Evolutionary conservation across 1,140 invertebrate genomes (phyloP), one percentile per base, ranked within the genome.

Genomic region (Euglossa dilemma): DNA sequence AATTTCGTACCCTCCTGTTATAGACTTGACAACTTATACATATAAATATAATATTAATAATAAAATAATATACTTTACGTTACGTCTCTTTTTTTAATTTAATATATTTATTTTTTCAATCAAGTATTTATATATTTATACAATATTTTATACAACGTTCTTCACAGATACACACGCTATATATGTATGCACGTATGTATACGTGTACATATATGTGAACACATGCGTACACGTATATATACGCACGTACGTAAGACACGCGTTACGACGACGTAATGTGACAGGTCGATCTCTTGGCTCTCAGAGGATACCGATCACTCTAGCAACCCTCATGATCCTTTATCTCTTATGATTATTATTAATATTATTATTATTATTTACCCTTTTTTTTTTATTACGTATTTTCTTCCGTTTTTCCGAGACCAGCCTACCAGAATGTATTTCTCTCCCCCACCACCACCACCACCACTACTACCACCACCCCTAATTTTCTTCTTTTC

Each of bases 121-220:
- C 92, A 89, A 88, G 90, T 94, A 93, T 93, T 94, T 93, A 94
- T 94, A 93, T 94, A 94, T 94, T 94, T 94, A 94, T 94, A 94
- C 90, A 91, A 93, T 93, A 94, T 94, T 94, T 93, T 94, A 94
- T 93, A 94, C 91, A 91, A 91, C 91, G 91, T 92, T 93, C 87
- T 91, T 91, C 87, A 89, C 83, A 89, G 80, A 90, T 87, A 90
- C 86, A 90, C 80, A 84, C 64, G 63, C 75, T 85, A 87, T 83
- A 87, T 77, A 69, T 86, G 87, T 59, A 83, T 14, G 72, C 47
- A 66, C 18, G 64, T 43, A 83, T 54, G 43, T 12, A 20, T 25
- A 72, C 45, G 69, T 12, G 59, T 23, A 57, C 9, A 57, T 6
- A 20, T 72, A 82, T 52, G 50, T 25, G 23, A 25, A 7, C 7